Percentiles rank a stretch among this genome's conserved stretches.
These are phyloP conservation scores for Synanthedon vespiformis DNA, from an alignment of 2,888 invertebrate species.

Conservation along the genomic window DNA sequence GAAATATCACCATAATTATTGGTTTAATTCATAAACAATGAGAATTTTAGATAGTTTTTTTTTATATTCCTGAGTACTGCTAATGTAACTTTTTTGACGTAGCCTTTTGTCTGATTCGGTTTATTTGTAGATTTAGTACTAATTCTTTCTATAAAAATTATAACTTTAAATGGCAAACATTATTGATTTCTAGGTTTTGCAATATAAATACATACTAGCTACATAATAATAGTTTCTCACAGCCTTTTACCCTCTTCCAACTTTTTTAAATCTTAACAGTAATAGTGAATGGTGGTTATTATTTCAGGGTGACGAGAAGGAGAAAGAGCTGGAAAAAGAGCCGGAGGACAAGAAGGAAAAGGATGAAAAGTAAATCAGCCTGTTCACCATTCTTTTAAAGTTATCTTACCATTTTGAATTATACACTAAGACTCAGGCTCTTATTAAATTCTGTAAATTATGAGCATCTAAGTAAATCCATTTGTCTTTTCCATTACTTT, in stretches of 20 bases:
- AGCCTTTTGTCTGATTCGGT: too few species aligned
- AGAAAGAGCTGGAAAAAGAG: constrained; percentile 73
- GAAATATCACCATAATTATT: not conserved
- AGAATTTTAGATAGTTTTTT: too few species aligned
- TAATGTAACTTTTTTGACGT: too few species aligned
- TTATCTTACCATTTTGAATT: constrained; percentile 25
- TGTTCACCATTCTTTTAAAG: constrained; percentile 1
- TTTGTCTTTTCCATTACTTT: constrained; percentile 63
- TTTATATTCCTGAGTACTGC: too few species aligned
- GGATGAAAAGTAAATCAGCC: constrained; percentile 31
- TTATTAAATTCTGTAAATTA: constrained; percentile 49
- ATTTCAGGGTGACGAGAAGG: constrained; percentile 82
- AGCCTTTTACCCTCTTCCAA: too few species aligned
- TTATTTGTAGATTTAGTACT: too few species aligned
- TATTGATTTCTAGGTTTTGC: constrained; percentile 1
- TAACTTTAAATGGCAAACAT: too few species aligned
- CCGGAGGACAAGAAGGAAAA: constrained; percentile 80
- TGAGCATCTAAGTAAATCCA: constrained; percentile 64
- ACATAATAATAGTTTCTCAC: too few species aligned
- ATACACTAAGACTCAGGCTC: constrained; percentile 49
- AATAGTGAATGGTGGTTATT: constrained; percentile 1
- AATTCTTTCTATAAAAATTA: too few species aligned
- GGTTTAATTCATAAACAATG: too few species aligned
- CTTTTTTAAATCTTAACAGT: too few species aligned
- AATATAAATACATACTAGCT: constrained; percentile 16